phyloP scores from a whole-genome alignment of 1,140 invertebrate species.

The Maconellicoccus hirsutus region DNA sequence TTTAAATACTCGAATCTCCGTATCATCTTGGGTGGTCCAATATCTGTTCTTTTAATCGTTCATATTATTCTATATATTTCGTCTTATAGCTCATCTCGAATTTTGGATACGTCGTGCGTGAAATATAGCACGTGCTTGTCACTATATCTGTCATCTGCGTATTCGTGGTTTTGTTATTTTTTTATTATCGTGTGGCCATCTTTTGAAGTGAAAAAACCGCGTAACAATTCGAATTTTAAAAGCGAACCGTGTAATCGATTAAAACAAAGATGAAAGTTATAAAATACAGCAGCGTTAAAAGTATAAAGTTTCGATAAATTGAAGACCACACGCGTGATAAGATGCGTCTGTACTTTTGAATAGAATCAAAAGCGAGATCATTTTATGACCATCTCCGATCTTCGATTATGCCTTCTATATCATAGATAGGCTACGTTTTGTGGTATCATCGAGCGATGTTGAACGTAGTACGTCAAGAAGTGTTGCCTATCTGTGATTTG shows the following conservation, averaged over 20 bases:
- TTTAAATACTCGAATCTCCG: neutral
- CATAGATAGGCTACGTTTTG: too few relatives aligned
- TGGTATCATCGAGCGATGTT: too few relatives aligned
- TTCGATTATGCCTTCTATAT: too few relatives aligned
- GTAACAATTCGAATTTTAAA: neutral
- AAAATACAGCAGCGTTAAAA: neutral
- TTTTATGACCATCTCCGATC: too few relatives aligned
- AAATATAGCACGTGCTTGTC: neutral
- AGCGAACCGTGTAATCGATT: neutral
- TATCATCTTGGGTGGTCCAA: neutral
- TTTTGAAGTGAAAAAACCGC: neutral
- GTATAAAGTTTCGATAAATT: too few relatives aligned
- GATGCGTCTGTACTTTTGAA: too few relatives aligned
- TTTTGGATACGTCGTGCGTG: conserved; percentile 1
- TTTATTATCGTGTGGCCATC: neutral
- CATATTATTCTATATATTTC: neutral
- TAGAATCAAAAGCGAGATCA: too few relatives aligned
- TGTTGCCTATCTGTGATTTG: too few relatives aligned
- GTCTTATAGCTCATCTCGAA: neutral
- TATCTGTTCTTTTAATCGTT: neutral
- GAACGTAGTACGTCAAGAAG: too few relatives aligned
- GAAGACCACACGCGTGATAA: too few relatives aligned
- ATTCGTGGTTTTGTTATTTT: neutral
- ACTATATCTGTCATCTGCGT: neutral
- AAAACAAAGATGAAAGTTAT: neutral